Evolutionary conservation across 2,888 invertebrate species (phyloP), one percentile per base, ranked within the genome.

Genomic region (Synanthedon tipuliformis): DNA sequence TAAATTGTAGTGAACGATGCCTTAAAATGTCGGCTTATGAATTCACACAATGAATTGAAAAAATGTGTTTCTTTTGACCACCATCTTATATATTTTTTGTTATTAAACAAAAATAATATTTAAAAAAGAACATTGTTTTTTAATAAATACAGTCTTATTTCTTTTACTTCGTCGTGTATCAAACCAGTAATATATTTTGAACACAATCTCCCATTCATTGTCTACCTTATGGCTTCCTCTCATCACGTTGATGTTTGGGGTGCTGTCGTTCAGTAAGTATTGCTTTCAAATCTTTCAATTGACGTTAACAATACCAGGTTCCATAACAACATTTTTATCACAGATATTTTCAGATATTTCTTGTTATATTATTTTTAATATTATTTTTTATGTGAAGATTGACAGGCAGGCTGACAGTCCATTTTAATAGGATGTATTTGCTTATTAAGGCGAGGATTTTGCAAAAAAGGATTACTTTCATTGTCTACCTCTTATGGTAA

Each of bases 201-300:
- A 45, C 15, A 45, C 45, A 45, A 45, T 45, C 15, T 45, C 15
- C 45, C 13, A 45, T 45, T 45, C n/a, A 45, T 12, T 45, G 45
- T 15, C 45, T 12, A n/a, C 45, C 7, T 13, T 12, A 49, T 52
- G 54, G 41, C 52, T 52, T 41, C 52, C 52, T 59, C 53, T 54
- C 57, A 57, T 56, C 55, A 52, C 50, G n/a, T n/a, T n/a, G 45
- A 54, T 27, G 53, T 54, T 55, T 54, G 53, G 54, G 56, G 57
- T 54, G 52, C 56, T 55, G 54, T 50, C 52, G 34, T 53, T 40
- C 50, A 53, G 50, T 52, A 53, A 55, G 40, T 50, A 55, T 50
- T 50, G 50, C 40, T 52, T 53, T 55, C 53, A 53, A 45, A 52
- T 52, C 40, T 52, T 53, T 55, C 53, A 53, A 45, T 53, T 52